A percentile compares a stretch with the other conserved stretches of the same genome.
phyloP scores from a whole-genome alignment of 2,888 invertebrate species.

The Disparrhopalites patrizii region DNA sequence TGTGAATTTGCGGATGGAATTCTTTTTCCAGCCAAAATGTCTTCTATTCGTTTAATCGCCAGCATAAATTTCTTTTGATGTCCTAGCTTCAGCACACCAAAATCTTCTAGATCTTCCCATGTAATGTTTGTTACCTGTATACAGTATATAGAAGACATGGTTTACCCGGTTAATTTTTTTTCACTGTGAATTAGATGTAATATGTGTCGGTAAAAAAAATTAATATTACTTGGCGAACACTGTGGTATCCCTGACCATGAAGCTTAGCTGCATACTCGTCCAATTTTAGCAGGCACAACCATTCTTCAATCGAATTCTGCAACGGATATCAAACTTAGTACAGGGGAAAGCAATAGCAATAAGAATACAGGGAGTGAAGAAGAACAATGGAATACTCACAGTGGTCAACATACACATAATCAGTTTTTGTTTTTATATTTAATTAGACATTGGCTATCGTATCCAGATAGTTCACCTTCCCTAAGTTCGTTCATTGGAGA shows the following conservation, averaged over 20 bases:
- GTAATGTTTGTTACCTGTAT: slow-evolving; percentile 76
- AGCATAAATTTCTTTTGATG: slow-evolving; percentile 98
- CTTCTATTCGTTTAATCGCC: slow-evolving; percentile 94
- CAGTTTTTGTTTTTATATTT: too few species aligned
- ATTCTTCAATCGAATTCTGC: slow-evolving; percentile 91
- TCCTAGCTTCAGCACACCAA: slow-evolving; percentile 86
- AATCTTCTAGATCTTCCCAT: slow-evolving; percentile 99
- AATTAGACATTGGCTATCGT: too few species aligned
- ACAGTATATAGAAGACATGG: neutral
- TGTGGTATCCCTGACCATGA: slow-evolving; percentile 87
- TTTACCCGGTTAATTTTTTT: too few species aligned
- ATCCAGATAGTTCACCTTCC: too few species aligned
- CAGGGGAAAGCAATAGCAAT: too few species aligned
- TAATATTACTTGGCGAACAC: slow-evolving; percentile 61
- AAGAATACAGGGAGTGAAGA: too few species aligned
- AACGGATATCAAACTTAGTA: too few species aligned
- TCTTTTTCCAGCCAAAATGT: slow-evolving; percentile 78
- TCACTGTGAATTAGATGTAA: too few species aligned
- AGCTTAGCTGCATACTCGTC: slow-evolving; percentile 89
- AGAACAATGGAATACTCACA: too few species aligned
- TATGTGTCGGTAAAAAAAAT: too few species aligned
- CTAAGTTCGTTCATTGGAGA: too few species aligned
- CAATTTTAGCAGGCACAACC: slow-evolving; percentile 83
- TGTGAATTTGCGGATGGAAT: slow-evolving; percentile 48
- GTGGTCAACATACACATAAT: too few species aligned